A percentile compares a stretch with the other conserved stretches of the same genome.
phyloP scores from a whole-genome alignment of 1,140 invertebrate species.

The Phenacoccus solenopsis region DNA sequence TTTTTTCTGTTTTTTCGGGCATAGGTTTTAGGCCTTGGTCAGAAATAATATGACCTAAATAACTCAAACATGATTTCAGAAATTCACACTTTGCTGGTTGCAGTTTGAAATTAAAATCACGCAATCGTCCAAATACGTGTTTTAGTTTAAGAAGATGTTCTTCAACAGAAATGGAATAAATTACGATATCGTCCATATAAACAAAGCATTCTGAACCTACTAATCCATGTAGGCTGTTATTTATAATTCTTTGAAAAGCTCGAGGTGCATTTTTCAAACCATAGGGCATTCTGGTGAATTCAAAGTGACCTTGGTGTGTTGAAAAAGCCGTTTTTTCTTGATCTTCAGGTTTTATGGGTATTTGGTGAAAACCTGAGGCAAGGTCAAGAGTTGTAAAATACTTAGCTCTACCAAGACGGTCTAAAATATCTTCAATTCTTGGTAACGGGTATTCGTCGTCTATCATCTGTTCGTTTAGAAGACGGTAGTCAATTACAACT shows the following conservation, averaged over 20 bases:
- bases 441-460: constrained; percentile 31
- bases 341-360: no score
- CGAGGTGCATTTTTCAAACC: no score
- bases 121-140: constrained; percentile 18
- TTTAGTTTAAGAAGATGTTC: constrained; percentile 18
- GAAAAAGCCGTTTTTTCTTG: no score
- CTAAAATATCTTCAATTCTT: no score
- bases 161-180: constrained; percentile 8
- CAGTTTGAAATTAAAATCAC: constrained; percentile 21
- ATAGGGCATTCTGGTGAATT: no score
- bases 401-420: constrained; percentile 36
- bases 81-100: constrained; percentile 31
- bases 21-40: constrained; percentile 31
- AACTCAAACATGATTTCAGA: constrained; percentile 24
- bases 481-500: constrained; percentile 32
- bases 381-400: constrained; percentile 39
- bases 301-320: no score
- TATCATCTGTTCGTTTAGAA: constrained; percentile 31
- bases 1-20: constrained; percentile 32
- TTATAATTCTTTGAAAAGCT: no score
- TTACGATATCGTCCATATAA: constrained; percentile 25
- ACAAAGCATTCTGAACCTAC: constrained; percentile 24
- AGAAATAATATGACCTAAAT: constrained; percentile 34
- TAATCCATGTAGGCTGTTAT: no score
- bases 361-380: constrained; percentile 18